Evolutionary conservation across 2,797 vertebrate species (phyloP).

Genomic region (Hippocampus kuda): DNA sequence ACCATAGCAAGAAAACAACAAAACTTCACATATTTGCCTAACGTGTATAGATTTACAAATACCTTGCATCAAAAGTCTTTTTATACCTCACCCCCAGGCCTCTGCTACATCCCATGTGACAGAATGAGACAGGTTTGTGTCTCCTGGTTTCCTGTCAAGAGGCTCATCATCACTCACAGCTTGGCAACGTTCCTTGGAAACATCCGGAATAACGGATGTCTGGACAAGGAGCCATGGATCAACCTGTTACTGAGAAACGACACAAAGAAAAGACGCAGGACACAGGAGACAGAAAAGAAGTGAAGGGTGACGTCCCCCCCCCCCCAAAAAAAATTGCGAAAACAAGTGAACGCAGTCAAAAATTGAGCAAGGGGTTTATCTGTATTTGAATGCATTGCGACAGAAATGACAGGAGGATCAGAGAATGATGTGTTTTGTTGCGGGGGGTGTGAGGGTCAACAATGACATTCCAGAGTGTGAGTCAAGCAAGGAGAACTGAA

Average conservation of each 20-base stretch:
- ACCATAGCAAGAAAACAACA: not conserved
- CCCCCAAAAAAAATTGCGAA: not conserved
- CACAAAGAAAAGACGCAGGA: conserved; percentile 22
- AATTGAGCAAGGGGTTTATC: not conserved
- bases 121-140: conserved; percentile 51
- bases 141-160: conserved; percentile 61
- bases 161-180: conserved; percentile 54
- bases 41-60: not conserved
- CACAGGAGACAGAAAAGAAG: conserved; percentile 9
- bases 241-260: conserved; percentile 35
- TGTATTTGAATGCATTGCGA: too few species aligned
- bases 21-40: not conserved
- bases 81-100: conserved; percentile 17
- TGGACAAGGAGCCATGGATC: conserved; percentile 47
- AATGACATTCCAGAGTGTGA: not conserved
- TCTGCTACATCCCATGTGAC: conserved; percentile 37
- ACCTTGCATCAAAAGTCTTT: not conserved
- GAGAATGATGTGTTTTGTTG: not conserved
- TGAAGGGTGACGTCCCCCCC: not conserved
- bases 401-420: not conserved
- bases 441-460: conserved; percentile 1
- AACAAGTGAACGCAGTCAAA: not conserved
- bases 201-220: conserved; percentile 61
- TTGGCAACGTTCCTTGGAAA: conserved; percentile 44
- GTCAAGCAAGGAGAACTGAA: conserved; percentile 12